Evolutionary conservation across 1,140 invertebrate species (phyloP).

Genomic region (Diploscapter pachys): DNA sequence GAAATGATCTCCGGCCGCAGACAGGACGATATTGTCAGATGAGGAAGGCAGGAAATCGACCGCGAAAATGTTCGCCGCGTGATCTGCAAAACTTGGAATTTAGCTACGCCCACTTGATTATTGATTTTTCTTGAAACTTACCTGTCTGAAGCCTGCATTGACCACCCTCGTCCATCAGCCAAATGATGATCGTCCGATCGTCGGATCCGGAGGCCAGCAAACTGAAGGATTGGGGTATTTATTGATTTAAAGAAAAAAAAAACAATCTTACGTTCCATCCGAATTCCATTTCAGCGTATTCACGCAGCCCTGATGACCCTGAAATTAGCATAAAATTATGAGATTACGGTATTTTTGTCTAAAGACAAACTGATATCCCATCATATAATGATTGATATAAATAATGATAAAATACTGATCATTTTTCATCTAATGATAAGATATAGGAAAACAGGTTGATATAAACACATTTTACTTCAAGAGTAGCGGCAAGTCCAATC

Average conservation of each 20-base stretch:
- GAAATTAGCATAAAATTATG: no score
- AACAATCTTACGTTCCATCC: slow-evolving; percentile 72
- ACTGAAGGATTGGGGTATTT: slow-evolving; percentile 61
- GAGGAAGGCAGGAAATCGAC: slow-evolving; percentile 70
- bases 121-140: no score
- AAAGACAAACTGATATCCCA: no score
- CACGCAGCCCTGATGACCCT: slow-evolving; percentile 80
- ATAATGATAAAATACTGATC: no score
- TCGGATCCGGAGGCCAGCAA: slow-evolving; percentile 88
- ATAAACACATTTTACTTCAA: no score
- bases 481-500: no score
- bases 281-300: slow-evolving; percentile 92
- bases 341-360: no score
- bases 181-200: slow-evolving; percentile 83
- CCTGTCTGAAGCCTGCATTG: slow-evolving; percentile 70
- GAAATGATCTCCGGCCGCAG: slow-evolving; percentile 80
- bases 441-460: no score
- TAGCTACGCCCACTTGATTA: slow-evolving; percentile 63
- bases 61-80: slow-evolving; percentile 89
- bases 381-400: no score
- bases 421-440: no score
- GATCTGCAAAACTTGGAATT: slow-evolving; percentile 74
- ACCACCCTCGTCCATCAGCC: slow-evolving; percentile 73
- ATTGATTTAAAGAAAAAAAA: slow-evolving; percentile 18
- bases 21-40: slow-evolving; percentile 73